Base-by-base conservation (phyloP, 2,888 invertebrate genomes). In the Salticus scenicus region DNA sequence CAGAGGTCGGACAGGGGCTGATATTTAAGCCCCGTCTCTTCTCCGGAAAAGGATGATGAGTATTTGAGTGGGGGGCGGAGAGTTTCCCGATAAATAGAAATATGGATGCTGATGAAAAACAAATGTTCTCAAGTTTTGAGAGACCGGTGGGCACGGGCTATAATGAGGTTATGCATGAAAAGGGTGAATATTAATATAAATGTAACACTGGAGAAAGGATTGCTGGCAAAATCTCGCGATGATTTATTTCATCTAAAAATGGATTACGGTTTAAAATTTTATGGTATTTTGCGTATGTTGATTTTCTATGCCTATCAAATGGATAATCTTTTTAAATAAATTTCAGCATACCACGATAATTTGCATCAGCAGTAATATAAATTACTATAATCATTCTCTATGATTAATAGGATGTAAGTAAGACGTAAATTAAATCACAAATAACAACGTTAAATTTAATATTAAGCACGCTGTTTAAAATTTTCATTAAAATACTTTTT, bases 41-140 rank as follows among this genome's bases (percentile, higher is more conserved):
- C 73, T 27, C 73, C 80, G 74, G 73, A 74, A 69, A 30, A 74
- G 57, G 67, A 37, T 37, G 51, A 73, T 72, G 72, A 73, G 73
- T 47, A 79, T 75, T 42, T 47, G 75, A 63, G 57, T 37, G 37
- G 74, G 37, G 63, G 20, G 63, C 33, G 69, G 37, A 31, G 74
- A 8, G 8, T 20, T 57, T 57, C 1, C 57, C 57, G 57, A 57
- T 57, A 57, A 57, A 57, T 57, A 57, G 57, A 57, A 57, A 57
- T 57, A 57, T 57, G 57, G 57, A 57, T 57, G 57, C 57, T 57
- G 57, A 57, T 57, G 57, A 57, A 57, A 57, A 57, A 57, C 57
- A 57, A 57, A 57, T 57, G 57, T 57, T 57, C 57, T 57, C 57
- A 20, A 24, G 57, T 24, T 20, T 5, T 4, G 24, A 47, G 66